Evolutionary conservation across 2,888 invertebrate genomes (phyloP), one percentile per base, ranked within the genome.

Genomic region (Thymelicus acteon): DNA sequence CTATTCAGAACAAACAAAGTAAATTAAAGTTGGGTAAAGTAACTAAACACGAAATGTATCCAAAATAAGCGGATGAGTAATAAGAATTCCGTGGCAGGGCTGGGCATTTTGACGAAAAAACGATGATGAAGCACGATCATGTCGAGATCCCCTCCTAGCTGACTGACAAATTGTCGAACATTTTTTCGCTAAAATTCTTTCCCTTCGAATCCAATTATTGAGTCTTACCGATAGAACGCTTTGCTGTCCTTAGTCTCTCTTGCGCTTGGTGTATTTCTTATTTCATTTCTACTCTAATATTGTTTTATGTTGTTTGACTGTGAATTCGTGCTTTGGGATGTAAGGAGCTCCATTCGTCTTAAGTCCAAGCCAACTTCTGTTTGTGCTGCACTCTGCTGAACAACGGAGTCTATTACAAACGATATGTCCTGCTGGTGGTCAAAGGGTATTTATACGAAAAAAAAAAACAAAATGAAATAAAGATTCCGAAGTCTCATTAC

Each of bases 81-180:
- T 91, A 89, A 87, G 86, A 87, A 90, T 88, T 90, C 87, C 83
- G 79, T 79, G 80, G 84, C 79, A 78, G 80, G 80, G 79, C 82
- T 78, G 80, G 83, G 81, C 82, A 85, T 82, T 88, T 89, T 87
- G 85, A 84, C 83, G 83, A 85, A 88, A 89, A 91, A 90, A 88
- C 86, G 86, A 90, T 91, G 90, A 92, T 90, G 89, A 87, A 89
- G 88, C 89, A 86, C 87, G 88, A 89, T 88, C 89, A 89, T 87
- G 87, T 85, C 86, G 78, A 83, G 82, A 85, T 84, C 86, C 84
- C 79, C 83, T 82, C 80, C 86, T 84, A 83, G 68, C 87, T 87
- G 86, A 86, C 88, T 89, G 90, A 91, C 84, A 90, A 91, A 91
- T 90, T 88, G 89, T 86, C 83, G 81, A 87, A 86, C 87, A 85